A percentile compares a stretch with the other conserved stretches of the same genome.
phyloP scores from a whole-genome alignment of 2,113 vertebrate species.

The Pionites leucogaster region DNA sequence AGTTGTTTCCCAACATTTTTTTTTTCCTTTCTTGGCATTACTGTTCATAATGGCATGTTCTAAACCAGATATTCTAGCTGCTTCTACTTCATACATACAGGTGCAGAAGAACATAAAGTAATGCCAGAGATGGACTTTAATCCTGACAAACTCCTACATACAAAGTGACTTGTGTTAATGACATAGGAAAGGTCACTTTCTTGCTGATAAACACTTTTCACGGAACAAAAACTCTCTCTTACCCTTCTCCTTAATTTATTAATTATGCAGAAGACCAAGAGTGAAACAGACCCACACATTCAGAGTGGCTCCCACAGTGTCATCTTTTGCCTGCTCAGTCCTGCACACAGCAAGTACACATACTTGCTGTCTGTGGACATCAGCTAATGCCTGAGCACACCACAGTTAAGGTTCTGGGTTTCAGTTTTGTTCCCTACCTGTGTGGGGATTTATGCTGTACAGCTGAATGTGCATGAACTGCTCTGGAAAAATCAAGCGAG shows the following conservation, averaged over 20 bases:
- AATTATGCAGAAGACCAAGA: not conserved
- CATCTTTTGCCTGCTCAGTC: not conserved
- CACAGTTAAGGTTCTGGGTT: not conserved
- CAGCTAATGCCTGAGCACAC: not conserved
- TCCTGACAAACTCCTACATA: not conserved
- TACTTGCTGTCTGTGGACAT: not conserved
- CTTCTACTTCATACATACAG: not conserved
- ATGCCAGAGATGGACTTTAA: not conserved
- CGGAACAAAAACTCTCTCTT: not conserved
- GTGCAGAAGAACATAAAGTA: not conserved
- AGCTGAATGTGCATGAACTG: not conserved
- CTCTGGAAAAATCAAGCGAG: not conserved
- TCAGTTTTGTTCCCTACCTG: not conserved
- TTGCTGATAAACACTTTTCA: not conserved
- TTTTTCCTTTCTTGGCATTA: not conserved
- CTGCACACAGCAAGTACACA: not conserved
- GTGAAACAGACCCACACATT: not conserved
- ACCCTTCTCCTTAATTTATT: not conserved
- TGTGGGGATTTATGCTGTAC: not conserved
- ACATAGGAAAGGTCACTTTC: not conserved
- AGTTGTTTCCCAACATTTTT: not conserved
- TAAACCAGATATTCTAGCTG: not conserved
- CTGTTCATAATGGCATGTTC: not conserved
- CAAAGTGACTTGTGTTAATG: not conserved
- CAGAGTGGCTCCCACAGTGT: fast-evolving